Base-by-base conservation (phyloP, 2,113 vertebrate genomes). In the Chaenogobius annularis region DNA sequence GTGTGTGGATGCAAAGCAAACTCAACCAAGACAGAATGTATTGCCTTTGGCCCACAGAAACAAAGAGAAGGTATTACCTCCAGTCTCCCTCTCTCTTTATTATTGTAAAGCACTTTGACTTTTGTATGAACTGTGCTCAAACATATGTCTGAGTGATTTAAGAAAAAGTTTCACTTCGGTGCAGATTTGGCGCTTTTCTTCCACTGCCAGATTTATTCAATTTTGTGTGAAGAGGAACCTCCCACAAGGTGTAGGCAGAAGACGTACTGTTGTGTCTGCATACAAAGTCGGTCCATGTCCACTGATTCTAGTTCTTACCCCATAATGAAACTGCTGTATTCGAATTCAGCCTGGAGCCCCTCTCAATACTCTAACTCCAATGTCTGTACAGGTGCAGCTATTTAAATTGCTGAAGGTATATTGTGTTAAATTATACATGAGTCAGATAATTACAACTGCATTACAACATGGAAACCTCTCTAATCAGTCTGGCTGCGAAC, bases 391-490 rank as follows among this genome's bases (percentile, higher is more conserved):
- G 79, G 68, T 73, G 80, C 68, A 63, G 54, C n/a, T 22, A 31
- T 74, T 70, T 67, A 59, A 55, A 67, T 59, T 37, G 69, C 64
- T 62, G 19, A 70, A 62, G 54, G 14, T 77, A 62, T 72, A 83
- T 69, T 72, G 58, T 70, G 72, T 81, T 81, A 66, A 74, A 88
- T 87, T 74, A 78, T 82, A 76, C 70, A 74, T 69, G 66, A 71
- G 68, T 31, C 74, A 35, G 66, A 75, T 80, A 71, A 76, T 84
- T 73, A 69, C 40, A 26, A 54, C 59, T 67, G 58, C 26, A 59
- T 58, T 40, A 1, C 48, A 59, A 81, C 74, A 79, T 73, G 70
- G 68, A 71, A 65, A 75, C 47, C 31, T 14, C 46, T 72, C n/a
- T 68, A 65, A 68, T 75, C 63, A 68, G 56, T 63, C 52, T 66